A percentile compares a stretch with the other conserved stretches of the same genome.
These are phyloP conservation scores for Pogonognathellus flavescens DNA, from an alignment of 1,140 invertebrate genomes.

Conservation along the genomic window DNA sequence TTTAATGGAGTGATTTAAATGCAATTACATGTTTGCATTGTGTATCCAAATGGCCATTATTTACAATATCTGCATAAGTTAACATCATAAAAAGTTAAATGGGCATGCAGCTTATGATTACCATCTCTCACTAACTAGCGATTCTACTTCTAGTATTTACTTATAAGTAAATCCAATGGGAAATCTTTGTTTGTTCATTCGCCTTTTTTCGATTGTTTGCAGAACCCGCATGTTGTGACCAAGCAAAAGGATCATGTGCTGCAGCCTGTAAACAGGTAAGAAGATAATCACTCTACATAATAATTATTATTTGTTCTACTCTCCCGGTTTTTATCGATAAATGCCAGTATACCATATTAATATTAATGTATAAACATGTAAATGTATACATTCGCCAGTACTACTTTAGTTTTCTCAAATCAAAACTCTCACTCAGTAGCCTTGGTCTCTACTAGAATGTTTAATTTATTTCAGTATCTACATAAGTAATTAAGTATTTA, in stretches of 20 bases:
- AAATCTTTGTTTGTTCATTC: neutral
- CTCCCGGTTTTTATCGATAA: neutral
- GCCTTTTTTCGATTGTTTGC: slow-evolving; percentile 23
- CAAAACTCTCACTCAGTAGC: too few species aligned
- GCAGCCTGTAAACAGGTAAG: slow-evolving; percentile 52
- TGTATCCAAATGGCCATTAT: neutral
- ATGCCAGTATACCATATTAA: neutral
- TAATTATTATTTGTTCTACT: neutral
- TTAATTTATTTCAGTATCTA: too few species aligned
- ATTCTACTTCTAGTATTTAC: neutral
- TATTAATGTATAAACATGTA: too few species aligned
- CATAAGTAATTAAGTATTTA: too few species aligned
- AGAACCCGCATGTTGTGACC: slow-evolving; percentile 55
- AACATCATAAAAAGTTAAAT: too few species aligned
- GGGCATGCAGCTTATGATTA: too few species aligned
- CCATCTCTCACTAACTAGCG: too few species aligned
- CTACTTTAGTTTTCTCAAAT: too few species aligned
- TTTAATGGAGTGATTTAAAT: slow-evolving; percentile 10
- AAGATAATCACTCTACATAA: neutral
- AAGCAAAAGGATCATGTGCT: slow-evolving; percentile 55
- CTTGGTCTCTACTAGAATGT: too few species aligned
- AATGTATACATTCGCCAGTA: too few species aligned
- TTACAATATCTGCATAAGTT: neutral
- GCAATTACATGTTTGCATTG: slow-evolving; percentile 18
- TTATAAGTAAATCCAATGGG: too few species aligned